These are phyloP conservation scores for Mormyrops boulengeri DNA, from an alignment of 2,797 vertebrate species.

Conservation along the genomic window DNA sequence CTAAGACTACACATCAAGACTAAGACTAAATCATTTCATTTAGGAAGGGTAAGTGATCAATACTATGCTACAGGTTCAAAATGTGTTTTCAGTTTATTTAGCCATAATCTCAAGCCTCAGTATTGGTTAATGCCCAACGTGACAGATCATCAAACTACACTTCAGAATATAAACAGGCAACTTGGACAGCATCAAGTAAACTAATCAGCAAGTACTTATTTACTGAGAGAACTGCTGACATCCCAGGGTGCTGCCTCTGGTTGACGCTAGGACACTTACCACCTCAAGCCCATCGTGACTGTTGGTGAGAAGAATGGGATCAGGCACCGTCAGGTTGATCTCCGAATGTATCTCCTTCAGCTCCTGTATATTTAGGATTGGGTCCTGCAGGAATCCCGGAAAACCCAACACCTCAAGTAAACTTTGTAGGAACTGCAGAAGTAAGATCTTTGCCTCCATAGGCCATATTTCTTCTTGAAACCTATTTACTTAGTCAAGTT, in stretches of 20 bases:
- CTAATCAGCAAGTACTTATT: background rate
- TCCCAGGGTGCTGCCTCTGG: background rate
- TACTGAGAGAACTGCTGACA: background rate
- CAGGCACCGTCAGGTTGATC: constrained; percentile 91
- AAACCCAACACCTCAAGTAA: background rate
- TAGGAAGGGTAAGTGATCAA: background rate
- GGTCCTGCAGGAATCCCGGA: constrained; percentile 67
- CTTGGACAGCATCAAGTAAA: background rate
- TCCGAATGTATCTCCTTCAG: constrained; percentile 96
- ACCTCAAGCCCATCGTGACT: constrained; percentile 88
- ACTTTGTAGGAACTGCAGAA: background rate
- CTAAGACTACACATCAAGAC: background rate
- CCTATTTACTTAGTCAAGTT: background rate
- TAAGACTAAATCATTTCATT: background rate
- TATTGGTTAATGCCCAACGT: background rate
- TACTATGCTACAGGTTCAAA: background rate
- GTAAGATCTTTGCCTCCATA: background rate
- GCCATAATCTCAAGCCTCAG: background rate
- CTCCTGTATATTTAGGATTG: constrained; percentile 87
- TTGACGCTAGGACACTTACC: constrained; percentile 57
- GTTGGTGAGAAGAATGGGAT: constrained; percentile 91
- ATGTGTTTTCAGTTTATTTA: background rate
- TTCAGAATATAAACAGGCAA: background rate
- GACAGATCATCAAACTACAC: background rate
- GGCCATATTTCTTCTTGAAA: background rate